Evolutionary conservation across 2,797 vertebrate species (phyloP), one percentile per base, ranked within the genome.

Genomic region (Pachyuromys duprasi): DNA sequence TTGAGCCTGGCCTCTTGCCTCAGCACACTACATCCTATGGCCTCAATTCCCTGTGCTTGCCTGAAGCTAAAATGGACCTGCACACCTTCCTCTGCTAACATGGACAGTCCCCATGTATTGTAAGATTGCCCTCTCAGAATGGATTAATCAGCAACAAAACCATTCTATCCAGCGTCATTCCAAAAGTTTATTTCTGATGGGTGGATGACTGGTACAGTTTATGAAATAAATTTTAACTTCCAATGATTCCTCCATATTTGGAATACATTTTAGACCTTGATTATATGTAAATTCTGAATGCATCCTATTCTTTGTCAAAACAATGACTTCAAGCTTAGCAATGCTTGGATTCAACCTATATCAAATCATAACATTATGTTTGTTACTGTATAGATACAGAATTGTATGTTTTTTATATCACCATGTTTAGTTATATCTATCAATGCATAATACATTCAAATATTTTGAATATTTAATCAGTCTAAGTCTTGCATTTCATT

Each of bases 381-480:
- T 74, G 26, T 42, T 76, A 6, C 62, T 2, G 76, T 74, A 62
- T 39, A 93, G 14, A 65, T 74, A 0, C 42, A 80, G 13, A 53
- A 90, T 22, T 84, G 1, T 75, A 4, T 75, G 53, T 80, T 84
- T 84, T 87, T 93, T 72, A 57, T 79, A 3, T 70, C 81, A 62
- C 45, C 45, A 36, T 67, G 33, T 70, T 83, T 83, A 53, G 2
- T 39, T 87, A 84, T 78, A 2, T 36, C 2, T 91, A 74, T 15
- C 3, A 83, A 67, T 80, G 12, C 49, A 14, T 33, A 87, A 53
- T 36, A 49, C 8, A 79, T 65, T 2, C 45, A 93, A 82, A 94
- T 83, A 62, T 79, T 96, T 88, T 81, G 53, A 94, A 95, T 67
- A 91, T 89, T 94, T 62, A 91, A 81, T 88, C 5, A 87, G 63